Conservation (phyloP, 2,113 vertebrate genomes). For the Myotis yumanensis region DNA sequence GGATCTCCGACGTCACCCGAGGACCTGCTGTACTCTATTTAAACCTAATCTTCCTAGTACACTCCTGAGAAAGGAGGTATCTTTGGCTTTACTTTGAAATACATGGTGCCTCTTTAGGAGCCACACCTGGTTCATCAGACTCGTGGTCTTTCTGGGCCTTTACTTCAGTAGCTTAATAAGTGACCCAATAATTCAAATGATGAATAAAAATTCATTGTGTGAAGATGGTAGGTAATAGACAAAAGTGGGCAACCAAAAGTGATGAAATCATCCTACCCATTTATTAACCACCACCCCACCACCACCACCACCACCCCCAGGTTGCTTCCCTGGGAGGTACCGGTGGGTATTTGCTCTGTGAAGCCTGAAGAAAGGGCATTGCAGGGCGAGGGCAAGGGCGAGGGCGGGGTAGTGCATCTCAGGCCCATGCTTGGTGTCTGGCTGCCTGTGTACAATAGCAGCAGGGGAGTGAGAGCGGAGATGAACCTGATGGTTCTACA, state of each 20-base stretch:
- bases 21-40: not conserved
- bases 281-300: not conserved
- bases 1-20: too few species aligned
- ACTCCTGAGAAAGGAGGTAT: not conserved
- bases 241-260: not conserved
- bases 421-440: not conserved
- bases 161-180: constrained; percentile 25
- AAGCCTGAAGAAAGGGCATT: not conserved
- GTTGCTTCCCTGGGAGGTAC: not conserved
- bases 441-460: not conserved
- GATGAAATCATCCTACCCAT: not conserved
- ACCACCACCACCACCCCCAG: not conserved
- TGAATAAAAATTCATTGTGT: constrained; percentile 20
- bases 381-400: not conserved
- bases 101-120: not conserved
- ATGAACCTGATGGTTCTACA: not conserved
- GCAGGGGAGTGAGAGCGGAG: not conserved
- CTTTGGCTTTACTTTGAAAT: constrained; percentile 46
- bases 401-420: not conserved
- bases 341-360: not conserved
- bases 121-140: not conserved
- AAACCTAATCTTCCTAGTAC: not conserved
- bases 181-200: not conserved
- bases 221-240: not conserved
- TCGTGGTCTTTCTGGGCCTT: not conserved